phyloP scores from a whole-genome alignment of 1,140 invertebrate species.

The Vanessa tameamea region DNA sequence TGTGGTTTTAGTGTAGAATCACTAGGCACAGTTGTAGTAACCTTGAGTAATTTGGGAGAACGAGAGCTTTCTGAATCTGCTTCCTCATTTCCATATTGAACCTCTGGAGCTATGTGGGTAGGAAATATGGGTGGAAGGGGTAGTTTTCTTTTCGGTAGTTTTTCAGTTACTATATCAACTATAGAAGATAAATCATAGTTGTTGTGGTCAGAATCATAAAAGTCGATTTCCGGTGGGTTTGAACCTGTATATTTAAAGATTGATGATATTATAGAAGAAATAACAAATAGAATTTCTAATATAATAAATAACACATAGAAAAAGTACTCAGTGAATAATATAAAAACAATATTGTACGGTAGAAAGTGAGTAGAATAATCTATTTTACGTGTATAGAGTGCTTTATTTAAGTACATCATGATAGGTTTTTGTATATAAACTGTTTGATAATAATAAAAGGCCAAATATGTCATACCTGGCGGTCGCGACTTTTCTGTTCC shows the following conservation, averaged over 20 bases:
- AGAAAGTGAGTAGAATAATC: neutral
- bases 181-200: conserved; percentile 53
- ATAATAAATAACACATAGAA: no score
- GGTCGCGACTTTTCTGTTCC: conserved; percentile 33
- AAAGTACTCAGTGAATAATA: no score
- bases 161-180: conserved; percentile 48
- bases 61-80: conserved; percentile 59
- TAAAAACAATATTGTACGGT: no score
- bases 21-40: conserved; percentile 39
- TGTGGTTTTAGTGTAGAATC: conserved; percentile 71
- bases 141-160: conserved; percentile 51
- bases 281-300: neutral
- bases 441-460: no score
- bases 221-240: conserved; percentile 73
- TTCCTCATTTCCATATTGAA: conserved; percentile 78
- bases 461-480: conserved; percentile 22
- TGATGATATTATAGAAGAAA: neutral
- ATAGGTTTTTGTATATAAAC: no score
- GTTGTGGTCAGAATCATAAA: conserved; percentile 67
- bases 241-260: conserved; percentile 50
- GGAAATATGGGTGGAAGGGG: conserved; percentile 72
- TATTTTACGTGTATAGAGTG: neutral
- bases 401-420: neutral
- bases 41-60: conserved; percentile 59
- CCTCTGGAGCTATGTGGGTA: conserved; percentile 72